Evolutionary conservation across 2,888 invertebrate genomes (phyloP).

Genomic region (Seladonia tumulorum): DNA sequence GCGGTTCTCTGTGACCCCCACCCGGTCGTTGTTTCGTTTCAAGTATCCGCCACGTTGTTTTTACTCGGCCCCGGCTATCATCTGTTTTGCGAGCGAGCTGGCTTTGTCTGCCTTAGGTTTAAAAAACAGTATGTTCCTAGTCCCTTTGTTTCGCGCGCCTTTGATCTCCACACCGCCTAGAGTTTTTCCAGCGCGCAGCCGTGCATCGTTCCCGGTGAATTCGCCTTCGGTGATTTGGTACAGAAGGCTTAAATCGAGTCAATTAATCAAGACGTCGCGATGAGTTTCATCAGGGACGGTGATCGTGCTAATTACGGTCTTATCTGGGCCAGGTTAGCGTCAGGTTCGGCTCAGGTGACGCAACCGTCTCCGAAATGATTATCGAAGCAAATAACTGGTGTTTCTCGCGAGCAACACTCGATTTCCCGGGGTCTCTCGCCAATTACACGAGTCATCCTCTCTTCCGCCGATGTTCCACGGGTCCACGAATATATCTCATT

Average conservation of each 20-base stretch:
- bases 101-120: constrained; percentile 14
- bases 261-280: too few relatives aligned
- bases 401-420: constrained; percentile 1
- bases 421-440: constrained; percentile 4
- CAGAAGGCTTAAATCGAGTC: too few relatives aligned
- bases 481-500: constrained; percentile 50
- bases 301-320: background rate
- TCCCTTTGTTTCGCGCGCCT: background rate
- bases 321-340: background rate
- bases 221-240: background rate
- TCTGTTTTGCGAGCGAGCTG: background rate
- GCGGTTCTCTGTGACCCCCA: background rate
- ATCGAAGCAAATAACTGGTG: background rate
- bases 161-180: background rate
- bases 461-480: background rate
- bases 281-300: too few relatives aligned
- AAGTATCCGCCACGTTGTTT: constrained; percentile 41
- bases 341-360: background rate
- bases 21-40: constrained; percentile 27
- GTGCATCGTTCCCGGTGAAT: background rate
- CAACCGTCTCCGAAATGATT: background rate
- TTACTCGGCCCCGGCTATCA: constrained; percentile 16
- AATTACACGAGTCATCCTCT: constrained; percentile 10
- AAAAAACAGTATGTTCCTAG: background rate
- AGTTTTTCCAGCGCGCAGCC: background rate